Evolutionary conservation across 1,140 invertebrate genomes (phyloP), one percentile per base, ranked within the genome.

Genomic region (Drosophila funebris): DNA sequence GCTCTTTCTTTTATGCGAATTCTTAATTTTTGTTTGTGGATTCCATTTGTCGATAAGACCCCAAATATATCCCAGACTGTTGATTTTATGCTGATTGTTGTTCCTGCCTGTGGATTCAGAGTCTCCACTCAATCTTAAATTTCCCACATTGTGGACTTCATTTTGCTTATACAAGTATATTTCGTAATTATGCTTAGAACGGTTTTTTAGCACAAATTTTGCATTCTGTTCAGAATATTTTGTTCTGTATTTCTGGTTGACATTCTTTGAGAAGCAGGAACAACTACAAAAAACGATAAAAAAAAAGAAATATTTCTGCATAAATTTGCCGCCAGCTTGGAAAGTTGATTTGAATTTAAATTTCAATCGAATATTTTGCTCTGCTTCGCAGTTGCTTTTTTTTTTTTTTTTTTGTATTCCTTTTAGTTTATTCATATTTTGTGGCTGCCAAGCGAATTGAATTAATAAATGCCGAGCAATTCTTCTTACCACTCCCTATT

Each of bases 271-370:
- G 24, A 24, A 69, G 37, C 39, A 52, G 14, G 31, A 61, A 39
- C 29, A 52, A 62, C 3, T 44, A 33, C 4, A 16, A 8, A 11
- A 31, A 20, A 8, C 4, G 11, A 36, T 1, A n/a, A 11, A 13
- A 1, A 36, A 36, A 36, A 20, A 20, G 7, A 64, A 70, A 57
- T 66, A 71, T 58, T 27, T 67, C 24, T 62, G 71, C 71, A 73
- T 73, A 73, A 73, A 73, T 73, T 73, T 73, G 16, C 41, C 29
- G 57, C 39, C 56, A 61, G 64, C 70, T 66, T 52, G 46, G 29
- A 72, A 72, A 72, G 69, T 72, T 60, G 69, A 67, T 72, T 72
- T 72, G 69, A 72, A 72, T 72, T 72, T 67, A 67, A 67, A 73
- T 61, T 68, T 62, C 69, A 56, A 69, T 62, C 57, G 63, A 68